Evolutionary conservation across 2,888 invertebrate species (phyloP), one percentile per base, ranked within the genome.

Genomic region (Raillietiella orientalis): DNA sequence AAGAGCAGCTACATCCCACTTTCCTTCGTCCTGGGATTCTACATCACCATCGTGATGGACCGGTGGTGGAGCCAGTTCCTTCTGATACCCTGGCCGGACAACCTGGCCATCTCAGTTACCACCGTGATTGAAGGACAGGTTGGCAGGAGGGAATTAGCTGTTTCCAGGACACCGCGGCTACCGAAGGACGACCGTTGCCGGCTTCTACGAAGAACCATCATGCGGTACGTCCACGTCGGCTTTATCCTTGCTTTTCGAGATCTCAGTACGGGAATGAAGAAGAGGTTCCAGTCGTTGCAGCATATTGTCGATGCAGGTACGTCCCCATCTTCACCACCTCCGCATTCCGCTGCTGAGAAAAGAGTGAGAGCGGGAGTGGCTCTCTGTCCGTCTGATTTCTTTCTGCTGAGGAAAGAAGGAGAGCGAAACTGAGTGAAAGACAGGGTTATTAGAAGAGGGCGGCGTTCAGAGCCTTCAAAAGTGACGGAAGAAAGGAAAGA

Each of bases 21-120:
- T 34, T 77, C 82, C 4, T 84, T 84, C 46, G 77, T 84, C 30
- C 56, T 84, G 36, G 82, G 84, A 36, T 84, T 84, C 53, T 84
- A 82, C 50, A 79, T 84, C 27, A 66, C 70, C 5, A 64, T 82
- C 35, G 77, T 84, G 25, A 77, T 82, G 64, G 69, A 66, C 29
- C 58, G 84, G 38, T 84, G 82, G 82, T 75, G 75, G 74, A 63
- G 56, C 42, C 74, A 75, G 44, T 75, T 72, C 42, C 64, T 59
- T 47, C 53, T 74, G 32, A 72, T 75, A 38, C 75, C 77, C 2
- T 72, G 71, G 65, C 74, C 75, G 1, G 75, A 77, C 50, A 64
- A 69, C 8, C 59, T 70, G 27, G 72, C 71, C 4, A 69, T 74
- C n/a, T 72, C 69, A 43, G 67, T 74, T 46, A 69, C 69, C 38